These are phyloP conservation scores for Proctacanthus coquilletti DNA, from an alignment of 1,140 invertebrate genomes.

Conservation along the genomic window DNA sequence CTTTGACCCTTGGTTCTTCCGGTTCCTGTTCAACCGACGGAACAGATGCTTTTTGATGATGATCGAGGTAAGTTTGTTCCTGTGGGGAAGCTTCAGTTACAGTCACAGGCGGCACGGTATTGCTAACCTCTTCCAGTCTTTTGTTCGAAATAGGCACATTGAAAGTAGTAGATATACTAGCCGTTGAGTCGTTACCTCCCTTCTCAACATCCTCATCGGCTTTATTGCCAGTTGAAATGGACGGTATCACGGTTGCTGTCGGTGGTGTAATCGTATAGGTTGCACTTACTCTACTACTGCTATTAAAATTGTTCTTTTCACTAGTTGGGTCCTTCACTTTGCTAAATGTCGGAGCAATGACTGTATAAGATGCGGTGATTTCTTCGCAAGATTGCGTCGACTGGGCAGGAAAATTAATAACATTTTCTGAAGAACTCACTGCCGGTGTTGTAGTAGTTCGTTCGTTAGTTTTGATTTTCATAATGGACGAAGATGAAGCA, in stretches of 20 bases:
- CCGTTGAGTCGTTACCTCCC: not conserved
- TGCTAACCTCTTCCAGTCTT: not conserved
- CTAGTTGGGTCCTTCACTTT: not conserved
- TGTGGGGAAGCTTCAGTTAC: no score
- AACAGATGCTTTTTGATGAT: no score
- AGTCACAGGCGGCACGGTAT: conserved; percentile 10
- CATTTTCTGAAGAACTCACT: no score
- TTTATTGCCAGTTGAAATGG: not conserved
- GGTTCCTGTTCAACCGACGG: no score
- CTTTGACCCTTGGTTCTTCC: no score
- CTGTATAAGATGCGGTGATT: conserved; percentile 22
- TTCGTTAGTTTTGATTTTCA: conserved; percentile 9
- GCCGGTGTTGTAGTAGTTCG: conserved; percentile 8
- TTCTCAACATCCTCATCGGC: not conserved
- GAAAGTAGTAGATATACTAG: conserved; percentile 3
- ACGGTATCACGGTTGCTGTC: conserved; percentile 37
- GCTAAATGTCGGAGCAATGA: conserved; percentile 14
- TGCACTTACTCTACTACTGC: no score
- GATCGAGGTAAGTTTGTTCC: no score
- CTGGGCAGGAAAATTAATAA: no score
- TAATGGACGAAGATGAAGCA: no score
- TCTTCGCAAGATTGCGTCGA: conserved; percentile 12
- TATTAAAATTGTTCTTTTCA: no score
- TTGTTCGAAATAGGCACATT: conserved; percentile 6
- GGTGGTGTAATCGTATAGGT: conserved; percentile 11